These are phyloP conservation scores for Thymelicus lineola DNA, from an alignment of 2,888 invertebrate species.

Conservation along the genomic window DNA sequence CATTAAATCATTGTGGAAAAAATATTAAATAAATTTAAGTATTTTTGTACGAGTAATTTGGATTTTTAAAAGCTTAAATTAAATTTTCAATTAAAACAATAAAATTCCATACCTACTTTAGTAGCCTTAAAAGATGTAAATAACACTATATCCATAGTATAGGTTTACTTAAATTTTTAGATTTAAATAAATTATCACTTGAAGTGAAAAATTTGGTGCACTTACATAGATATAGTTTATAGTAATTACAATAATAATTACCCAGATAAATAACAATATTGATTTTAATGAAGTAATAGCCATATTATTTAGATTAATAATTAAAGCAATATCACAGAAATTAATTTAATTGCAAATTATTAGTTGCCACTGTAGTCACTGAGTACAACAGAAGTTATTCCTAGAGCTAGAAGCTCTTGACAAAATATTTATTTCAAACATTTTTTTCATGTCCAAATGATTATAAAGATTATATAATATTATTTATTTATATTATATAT, in stretches of 20 bases:
- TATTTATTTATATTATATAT: neutral
- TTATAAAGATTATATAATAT: neutral
- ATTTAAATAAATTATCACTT: constrained; percentile 46
- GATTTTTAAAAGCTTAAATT: constrained; percentile 1
- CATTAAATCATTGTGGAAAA: neutral
- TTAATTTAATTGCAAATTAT: constrained; percentile 47
- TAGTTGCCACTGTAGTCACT: constrained; percentile 36
- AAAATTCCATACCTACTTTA: neutral
- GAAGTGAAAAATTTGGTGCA: constrained; percentile 49
- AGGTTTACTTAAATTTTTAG: constrained; percentile 45
- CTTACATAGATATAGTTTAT: constrained; percentile 31
- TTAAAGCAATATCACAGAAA: constrained; percentile 38
- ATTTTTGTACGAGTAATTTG: constrained; percentile 6
- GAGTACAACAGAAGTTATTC: constrained; percentile 30
- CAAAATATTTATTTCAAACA: constrained; percentile 21
- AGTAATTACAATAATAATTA: constrained; percentile 15
- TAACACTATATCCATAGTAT: constrained; percentile 24
- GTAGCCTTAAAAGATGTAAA: constrained; percentile 18
- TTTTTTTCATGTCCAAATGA: constrained; percentile 1
- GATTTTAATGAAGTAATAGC: constrained; percentile 56
- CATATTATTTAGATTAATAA: constrained; percentile 66
- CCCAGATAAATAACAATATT: constrained; percentile 18
- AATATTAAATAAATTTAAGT: neutral
- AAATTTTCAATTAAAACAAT: neutral
- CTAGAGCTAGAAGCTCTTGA: constrained; percentile 15